Evolutionary conservation across 2,888 invertebrate genomes (phyloP).

Genomic region (Zonitis immaculata): DNA sequence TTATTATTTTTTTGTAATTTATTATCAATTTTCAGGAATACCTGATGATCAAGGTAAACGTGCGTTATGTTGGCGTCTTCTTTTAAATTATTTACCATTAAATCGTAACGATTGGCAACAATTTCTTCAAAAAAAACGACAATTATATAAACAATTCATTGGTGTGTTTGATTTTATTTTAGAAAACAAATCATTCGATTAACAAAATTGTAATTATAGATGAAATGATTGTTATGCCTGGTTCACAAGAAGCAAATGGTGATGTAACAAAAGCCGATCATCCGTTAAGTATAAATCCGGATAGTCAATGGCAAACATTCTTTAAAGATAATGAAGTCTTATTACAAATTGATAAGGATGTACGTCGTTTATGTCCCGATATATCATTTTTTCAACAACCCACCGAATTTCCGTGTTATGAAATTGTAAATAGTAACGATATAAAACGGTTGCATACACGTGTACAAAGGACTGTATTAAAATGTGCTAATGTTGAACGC

Average conservation of each 20-base stretch:
- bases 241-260: slow-evolving; percentile 55
- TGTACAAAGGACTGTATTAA: slow-evolving; percentile 80
- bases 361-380: slow-evolving; percentile 89
- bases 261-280: slow-evolving; percentile 69
- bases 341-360: slow-evolving; percentile 97
- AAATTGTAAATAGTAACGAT: slow-evolving; percentile 74
- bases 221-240: slow-evolving; percentile 84
- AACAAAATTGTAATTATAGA: slow-evolving; percentile 51
- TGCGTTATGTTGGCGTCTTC: slow-evolving; percentile 81
- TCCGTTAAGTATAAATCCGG: slow-evolving; percentile 91
- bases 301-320: slow-evolving; percentile 92
- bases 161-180: slow-evolving; percentile 48
- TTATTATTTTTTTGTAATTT: no score
- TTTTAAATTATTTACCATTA: slow-evolving; percentile 79
- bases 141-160: slow-evolving; percentile 76
- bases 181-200: no score
- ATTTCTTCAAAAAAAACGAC: slow-evolving; percentile 68
- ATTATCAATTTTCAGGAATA: slow-evolving; percentile 60
- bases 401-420: slow-evolving; percentile 83
- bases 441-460: slow-evolving; percentile 81
- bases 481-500: slow-evolving; percentile 82
- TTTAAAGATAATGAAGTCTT: slow-evolving; percentile 98
- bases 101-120: slow-evolving; percentile 64
- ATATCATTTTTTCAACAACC: slow-evolving; percentile 96
- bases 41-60: slow-evolving; percentile 82